phyloP scores from a whole-genome alignment of 2,888 invertebrate species.

The Hemicrepidius hirtus region DNA sequence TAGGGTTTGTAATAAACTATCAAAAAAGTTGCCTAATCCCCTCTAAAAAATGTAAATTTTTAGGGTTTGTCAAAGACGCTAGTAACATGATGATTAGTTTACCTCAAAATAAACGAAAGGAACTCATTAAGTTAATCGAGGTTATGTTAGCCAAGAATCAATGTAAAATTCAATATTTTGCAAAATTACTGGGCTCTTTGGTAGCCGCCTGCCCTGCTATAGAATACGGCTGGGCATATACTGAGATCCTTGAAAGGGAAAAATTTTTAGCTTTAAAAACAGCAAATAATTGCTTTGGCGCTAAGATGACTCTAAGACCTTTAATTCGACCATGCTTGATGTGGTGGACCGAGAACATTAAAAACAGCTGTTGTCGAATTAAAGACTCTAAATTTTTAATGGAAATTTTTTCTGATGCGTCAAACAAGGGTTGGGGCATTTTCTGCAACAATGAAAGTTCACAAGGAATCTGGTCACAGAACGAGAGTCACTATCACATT shows the following conservation, averaged over 20 bases:
- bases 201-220: constrained; percentile 54
- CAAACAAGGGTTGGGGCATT: constrained; percentile 57
- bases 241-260: constrained; percentile 50
- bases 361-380: constrained; percentile 32
- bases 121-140: neutral
- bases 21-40: constrained; percentile 39
- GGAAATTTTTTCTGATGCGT: constrained; percentile 59
- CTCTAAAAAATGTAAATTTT: constrained; percentile 22
- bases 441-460: constrained; percentile 47
- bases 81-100: constrained; percentile 11
- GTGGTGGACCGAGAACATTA: constrained; percentile 54
- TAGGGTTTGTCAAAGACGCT: constrained; percentile 38
- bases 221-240: constrained; percentile 53
- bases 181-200: constrained; percentile 47
- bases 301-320: constrained; percentile 20
- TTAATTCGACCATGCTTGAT: constrained; percentile 36
- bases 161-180: constrained; percentile 50
- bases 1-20: constrained; percentile 46
- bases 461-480: constrained; percentile 56
- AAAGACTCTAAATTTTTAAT: constrained; percentile 41
- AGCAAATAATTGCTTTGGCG: constrained; percentile 17
- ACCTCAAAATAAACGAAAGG: constrained; percentile 18
- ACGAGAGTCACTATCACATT: constrained; percentile 56
- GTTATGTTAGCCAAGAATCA: neutral
- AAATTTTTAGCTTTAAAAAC: constrained; percentile 45